A percentile compares a stretch with the other conserved stretches of the same genome.
These are phyloP conservation scores for Andrena fulva DNA, from an alignment of 2,888 invertebrate genomes.

Conservation along the genomic window DNA sequence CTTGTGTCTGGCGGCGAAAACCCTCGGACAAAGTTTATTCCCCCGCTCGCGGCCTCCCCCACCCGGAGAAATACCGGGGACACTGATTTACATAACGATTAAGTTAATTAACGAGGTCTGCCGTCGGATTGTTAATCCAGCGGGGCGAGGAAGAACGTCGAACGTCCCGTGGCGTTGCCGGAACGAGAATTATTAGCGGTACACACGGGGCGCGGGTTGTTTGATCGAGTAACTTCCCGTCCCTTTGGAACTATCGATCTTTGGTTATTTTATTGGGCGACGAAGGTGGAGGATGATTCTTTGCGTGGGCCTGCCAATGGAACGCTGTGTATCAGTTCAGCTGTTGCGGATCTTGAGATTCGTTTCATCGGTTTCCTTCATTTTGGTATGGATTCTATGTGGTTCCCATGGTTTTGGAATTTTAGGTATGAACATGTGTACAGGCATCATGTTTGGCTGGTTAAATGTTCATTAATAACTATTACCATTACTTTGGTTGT, in stretches of 20 bases:
- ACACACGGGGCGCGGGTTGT: neutral
- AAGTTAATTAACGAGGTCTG: slow-evolving; percentile 55
- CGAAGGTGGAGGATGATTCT: neutral
- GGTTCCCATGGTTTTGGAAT: too few species aligned
- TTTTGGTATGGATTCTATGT: too few species aligned
- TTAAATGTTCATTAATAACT: too few species aligned
- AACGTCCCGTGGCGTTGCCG: slow-evolving; percentile 26
- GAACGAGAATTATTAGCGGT: slow-evolving; percentile 36
- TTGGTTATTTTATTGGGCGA: slow-evolving; percentile 10
- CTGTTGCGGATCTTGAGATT: too few species aligned
- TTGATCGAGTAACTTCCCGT: slow-evolving; percentile 20
- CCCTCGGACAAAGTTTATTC: slow-evolving; percentile 66
- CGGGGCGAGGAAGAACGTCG: slow-evolving; percentile 20
- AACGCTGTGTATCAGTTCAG: too few species aligned
- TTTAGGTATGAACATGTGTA: too few species aligned
- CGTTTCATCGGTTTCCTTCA: too few species aligned
- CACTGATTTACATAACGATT: slow-evolving; percentile 79
- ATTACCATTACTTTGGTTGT: too few species aligned
- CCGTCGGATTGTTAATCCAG: slow-evolving; percentile 50
- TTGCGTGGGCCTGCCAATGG: neutral
- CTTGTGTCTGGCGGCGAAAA: slow-evolving; percentile 61
- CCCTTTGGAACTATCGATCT: slow-evolving; percentile 12
- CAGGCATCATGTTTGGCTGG: too few species aligned
- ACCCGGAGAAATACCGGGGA: slow-evolving; percentile 59
- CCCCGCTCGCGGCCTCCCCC: slow-evolving; percentile 15